These are phyloP conservation scores for Plagodis pulveraria DNA, from an alignment of 2,888 invertebrate genomes.

Conservation along the genomic window DNA sequence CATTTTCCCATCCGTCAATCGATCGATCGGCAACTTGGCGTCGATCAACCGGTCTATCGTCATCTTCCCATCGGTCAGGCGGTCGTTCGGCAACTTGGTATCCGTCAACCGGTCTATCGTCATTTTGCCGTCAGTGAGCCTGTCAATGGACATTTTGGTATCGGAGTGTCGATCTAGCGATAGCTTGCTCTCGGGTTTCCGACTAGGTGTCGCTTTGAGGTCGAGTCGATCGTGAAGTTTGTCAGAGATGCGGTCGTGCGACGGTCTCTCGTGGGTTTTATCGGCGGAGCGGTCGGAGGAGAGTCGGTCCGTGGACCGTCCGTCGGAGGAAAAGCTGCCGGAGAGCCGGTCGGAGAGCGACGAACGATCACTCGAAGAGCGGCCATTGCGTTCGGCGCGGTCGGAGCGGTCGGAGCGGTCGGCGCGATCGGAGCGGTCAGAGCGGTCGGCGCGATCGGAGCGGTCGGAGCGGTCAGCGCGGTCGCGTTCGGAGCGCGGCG, in stretches of 20 bases:
- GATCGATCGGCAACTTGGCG: conserved; percentile 25
- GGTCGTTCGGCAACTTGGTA: conserved; percentile 14
- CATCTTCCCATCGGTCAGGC: conserved; percentile 26
- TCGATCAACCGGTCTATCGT: conserved; percentile 45
- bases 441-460: conserved; percentile 27
- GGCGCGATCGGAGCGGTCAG: conserved; percentile 42
- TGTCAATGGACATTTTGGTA: conserved; percentile 17
- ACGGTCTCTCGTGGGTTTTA: background rate
- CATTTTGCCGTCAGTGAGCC: conserved; percentile 21
- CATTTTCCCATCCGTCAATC: conserved; percentile 16
- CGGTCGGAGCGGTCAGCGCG: conserved; percentile 49
- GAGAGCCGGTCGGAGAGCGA: conserved; percentile 38
- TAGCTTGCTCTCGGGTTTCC: conserved; percentile 14
- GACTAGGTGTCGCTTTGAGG: conserved; percentile 8
- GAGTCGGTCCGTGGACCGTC: conserved; percentile 41
- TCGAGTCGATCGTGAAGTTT: conserved; percentile 17
- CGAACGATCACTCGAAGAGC: conserved; percentile 34
- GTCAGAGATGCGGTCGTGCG: conserved; percentile 24
- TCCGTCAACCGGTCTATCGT: conserved; percentile 31
- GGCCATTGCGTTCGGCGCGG: conserved; percentile 39
- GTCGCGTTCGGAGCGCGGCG: background rate
- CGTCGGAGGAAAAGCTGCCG: background rate
- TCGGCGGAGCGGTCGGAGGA: conserved; percentile 38
- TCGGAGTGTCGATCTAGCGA: conserved; percentile 37
- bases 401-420: too few relatives aligned